phyloP scores from a whole-genome alignment of 2,888 invertebrate genomes.

The Hirtodrosophila cameraria region DNA sequence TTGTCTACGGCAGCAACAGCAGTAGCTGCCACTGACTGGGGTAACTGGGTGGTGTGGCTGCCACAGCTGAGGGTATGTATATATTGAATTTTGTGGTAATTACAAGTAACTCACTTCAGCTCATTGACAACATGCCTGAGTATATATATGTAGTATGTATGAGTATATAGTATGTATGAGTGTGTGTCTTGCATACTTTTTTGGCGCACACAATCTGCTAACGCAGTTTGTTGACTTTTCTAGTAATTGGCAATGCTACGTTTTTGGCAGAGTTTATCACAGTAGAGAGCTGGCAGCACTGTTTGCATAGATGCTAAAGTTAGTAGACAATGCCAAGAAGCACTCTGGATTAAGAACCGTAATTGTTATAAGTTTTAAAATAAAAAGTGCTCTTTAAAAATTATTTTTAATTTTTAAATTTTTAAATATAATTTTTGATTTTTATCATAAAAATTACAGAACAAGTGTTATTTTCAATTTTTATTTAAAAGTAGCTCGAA shows the following conservation, averaged over 20 bases:
- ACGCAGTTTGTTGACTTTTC: constrained; percentile 68
- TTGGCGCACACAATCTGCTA: constrained; percentile 68
- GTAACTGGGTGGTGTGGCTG: constrained; percentile 15
- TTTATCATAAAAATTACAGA: too few species aligned
- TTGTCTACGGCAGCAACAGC: constrained; percentile 56
- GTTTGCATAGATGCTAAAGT: constrained; percentile 39
- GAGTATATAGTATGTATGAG: background rate
- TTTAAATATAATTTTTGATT: too few species aligned
- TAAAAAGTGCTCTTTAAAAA: constrained; percentile 1
- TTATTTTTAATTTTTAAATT: constrained; percentile 15
- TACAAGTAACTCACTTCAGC: constrained; percentile 76
- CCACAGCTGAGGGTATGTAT: constrained; percentile 31
- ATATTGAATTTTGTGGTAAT: constrained; percentile 79
- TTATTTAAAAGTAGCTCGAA: too few species aligned
- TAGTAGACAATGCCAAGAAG: constrained; percentile 43
- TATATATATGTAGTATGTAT: background rate
- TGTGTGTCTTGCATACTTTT: constrained; percentile 58
- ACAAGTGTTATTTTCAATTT: too few species aligned
- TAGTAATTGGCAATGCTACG: constrained; percentile 65
- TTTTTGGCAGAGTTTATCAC: constrained; percentile 29
- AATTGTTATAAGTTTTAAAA: constrained; percentile 36
- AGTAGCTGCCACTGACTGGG: constrained; percentile 16
- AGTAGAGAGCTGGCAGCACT: constrained; percentile 27
- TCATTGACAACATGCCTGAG: constrained; percentile 50
- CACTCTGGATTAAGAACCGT: constrained; percentile 41